These are phyloP conservation scores for Hyles euphorbiae DNA, from an alignment of 1,140 invertebrate species.

Conservation along the genomic window DNA sequence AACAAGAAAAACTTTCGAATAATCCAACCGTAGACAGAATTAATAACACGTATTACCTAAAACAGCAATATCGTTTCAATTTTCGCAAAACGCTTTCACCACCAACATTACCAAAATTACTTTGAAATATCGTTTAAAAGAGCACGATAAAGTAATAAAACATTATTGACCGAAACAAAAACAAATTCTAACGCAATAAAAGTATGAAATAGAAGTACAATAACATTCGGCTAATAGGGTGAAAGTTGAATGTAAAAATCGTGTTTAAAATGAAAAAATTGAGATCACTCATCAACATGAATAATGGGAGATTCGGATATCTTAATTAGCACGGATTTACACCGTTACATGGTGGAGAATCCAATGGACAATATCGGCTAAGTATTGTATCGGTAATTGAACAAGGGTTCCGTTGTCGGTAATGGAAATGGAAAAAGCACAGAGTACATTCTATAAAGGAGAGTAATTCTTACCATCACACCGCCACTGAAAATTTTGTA, in stretches of 20 bases:
- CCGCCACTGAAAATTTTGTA: too few relatives aligned
- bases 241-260: constrained; percentile 21
- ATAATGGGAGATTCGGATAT: constrained; percentile 32
- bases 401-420: constrained; percentile 1
- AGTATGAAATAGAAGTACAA: constrained; percentile 2
- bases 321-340: constrained; percentile 53
- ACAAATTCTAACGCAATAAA: constrained; percentile 20
- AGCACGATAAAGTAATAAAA: constrained; percentile 45
- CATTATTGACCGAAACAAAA: constrained; percentile 23
- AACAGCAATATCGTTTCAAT: too few relatives aligned
- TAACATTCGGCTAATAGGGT: constrained; percentile 14
- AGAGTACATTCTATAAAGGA: too few relatives aligned
- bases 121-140: constrained; percentile 21
- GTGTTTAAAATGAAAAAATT: constrained; percentile 27
- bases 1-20: too few relatives aligned
- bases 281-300: constrained; percentile 30
- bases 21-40: too few relatives aligned
- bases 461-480: too few relatives aligned
- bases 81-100: constrained; percentile 21
- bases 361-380: constrained; percentile 1
- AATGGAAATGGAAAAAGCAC: too few relatives aligned
- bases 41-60: too few relatives aligned
- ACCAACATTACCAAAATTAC: constrained; percentile 19
- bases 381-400: neutral
- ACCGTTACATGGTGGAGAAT: constrained; percentile 29